Conservation (phyloP, 2,888 invertebrate species). For the Ecliptopera silaceata region DNA sequence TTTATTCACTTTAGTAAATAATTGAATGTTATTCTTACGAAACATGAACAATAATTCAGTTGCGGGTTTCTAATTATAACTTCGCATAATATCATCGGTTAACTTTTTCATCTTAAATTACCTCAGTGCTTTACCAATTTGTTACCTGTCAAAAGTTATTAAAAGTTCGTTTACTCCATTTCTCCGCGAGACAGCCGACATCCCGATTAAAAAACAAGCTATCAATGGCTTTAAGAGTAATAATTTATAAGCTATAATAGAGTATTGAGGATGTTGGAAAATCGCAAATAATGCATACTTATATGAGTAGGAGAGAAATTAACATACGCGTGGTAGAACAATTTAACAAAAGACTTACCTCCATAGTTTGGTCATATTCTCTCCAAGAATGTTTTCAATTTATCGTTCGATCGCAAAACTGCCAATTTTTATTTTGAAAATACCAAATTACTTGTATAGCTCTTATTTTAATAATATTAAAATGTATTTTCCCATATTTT, state of each 20-base stretch:
- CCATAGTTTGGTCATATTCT: neutral
- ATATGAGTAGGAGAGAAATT: neutral
- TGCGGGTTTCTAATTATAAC: constrained; percentile 16
- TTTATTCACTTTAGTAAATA: neutral
- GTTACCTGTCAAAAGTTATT: constrained; percentile 28
- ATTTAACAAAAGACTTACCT: neutral
- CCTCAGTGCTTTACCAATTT: constrained; percentile 20
- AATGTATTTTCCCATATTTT: constrained; percentile 9
- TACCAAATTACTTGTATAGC: constrained; percentile 4
- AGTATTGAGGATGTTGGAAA: neutral
- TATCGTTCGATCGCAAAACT: constrained; percentile 40
- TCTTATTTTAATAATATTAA: constrained; percentile 16
- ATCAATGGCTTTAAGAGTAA: constrained; percentile 38
- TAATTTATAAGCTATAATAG: constrained; percentile 1
- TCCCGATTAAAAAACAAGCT: constrained; percentile 42
- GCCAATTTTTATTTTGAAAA: constrained; percentile 25
- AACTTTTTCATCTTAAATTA: constrained; percentile 11
- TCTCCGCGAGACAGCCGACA: constrained; percentile 25
- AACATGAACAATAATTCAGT: neutral
- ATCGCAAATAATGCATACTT: neutral
- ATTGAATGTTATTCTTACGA: neutral
- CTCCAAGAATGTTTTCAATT: constrained; percentile 20
- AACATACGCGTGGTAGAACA: neutral
- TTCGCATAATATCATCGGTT: constrained; percentile 7
- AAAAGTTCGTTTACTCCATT: constrained; percentile 30